Evolutionary conservation across 2,797 vertebrate species (phyloP).

Genomic region (Iguana delicatissima): DNA sequence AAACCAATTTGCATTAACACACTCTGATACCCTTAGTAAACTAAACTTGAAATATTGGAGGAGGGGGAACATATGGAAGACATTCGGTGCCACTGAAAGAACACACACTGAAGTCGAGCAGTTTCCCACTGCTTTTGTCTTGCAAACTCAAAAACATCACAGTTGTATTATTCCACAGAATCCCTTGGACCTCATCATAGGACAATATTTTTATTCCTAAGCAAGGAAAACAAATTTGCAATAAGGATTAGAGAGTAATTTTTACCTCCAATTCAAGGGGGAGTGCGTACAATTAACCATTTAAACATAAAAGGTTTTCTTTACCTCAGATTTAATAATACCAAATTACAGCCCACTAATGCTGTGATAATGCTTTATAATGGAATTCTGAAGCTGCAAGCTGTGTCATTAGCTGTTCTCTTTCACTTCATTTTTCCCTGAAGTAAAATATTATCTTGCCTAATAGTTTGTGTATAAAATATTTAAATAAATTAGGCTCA

Average conservation of each 20-base stretch:
- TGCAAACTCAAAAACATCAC: conserved; percentile 5
- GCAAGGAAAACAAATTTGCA: conserved; percentile 16
- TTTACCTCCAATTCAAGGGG: conserved; percentile 28
- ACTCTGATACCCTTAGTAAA: not conserved
- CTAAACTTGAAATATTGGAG: not conserved
- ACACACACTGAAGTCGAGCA: not conserved
- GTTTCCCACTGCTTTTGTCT: not conserved
- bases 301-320: conserved; percentile 44
- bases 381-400: conserved; percentile 57
- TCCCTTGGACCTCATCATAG: conserved; percentile 3
- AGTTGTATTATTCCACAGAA: conserved; percentile 11
- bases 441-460: conserved; percentile 52
- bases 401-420: conserved; percentile 45
- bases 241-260: conserved; percentile 28
- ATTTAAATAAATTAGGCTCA: conserved; percentile 67
- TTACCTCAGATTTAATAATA: conserved; percentile 48
- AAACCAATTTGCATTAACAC: not conserved
- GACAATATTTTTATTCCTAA: conserved; percentile 5
- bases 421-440: conserved; percentile 46
- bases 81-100: not conserved
- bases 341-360: conserved; percentile 55
- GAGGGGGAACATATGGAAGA: not conserved
- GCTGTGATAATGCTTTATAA: conserved; percentile 51
- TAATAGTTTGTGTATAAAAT: conserved; percentile 60
- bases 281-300: conserved; percentile 23